phyloP scores from a whole-genome alignment of 2,888 invertebrate genomes.

The Nomada fucata region DNA sequence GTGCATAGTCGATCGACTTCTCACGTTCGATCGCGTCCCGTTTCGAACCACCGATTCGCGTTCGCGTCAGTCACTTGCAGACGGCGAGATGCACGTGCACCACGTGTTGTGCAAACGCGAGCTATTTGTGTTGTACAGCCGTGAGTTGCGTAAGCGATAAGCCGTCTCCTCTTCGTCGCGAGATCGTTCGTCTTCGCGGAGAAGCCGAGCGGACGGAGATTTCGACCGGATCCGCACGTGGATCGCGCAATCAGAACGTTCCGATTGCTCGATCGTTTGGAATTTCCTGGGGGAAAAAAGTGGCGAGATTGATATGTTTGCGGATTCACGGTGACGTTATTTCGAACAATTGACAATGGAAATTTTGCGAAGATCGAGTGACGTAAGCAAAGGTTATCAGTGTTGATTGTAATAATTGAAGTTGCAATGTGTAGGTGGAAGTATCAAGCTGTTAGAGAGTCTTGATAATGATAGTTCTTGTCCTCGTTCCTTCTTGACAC shows the following conservation, averaged over 20 bases:
- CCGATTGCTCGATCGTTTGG: too few species aligned
- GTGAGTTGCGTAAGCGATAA: conserved; percentile 61
- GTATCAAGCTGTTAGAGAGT: too few species aligned
- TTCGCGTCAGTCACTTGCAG: conserved; percentile 54
- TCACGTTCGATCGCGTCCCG: conserved; percentile 25
- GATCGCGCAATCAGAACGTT: neutral
- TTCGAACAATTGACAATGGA: too few species aligned
- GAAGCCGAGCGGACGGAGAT: conserved; percentile 21
- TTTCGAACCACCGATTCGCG: conserved; percentile 56
- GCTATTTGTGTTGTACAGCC: conserved; percentile 48
- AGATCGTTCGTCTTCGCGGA: conserved; percentile 11
- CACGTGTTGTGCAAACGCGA: conserved; percentile 54
- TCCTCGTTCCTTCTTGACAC: too few species aligned
- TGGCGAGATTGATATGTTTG: too few species aligned
- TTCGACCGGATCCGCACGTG: neutral
- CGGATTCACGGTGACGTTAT: too few species aligned
- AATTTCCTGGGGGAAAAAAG: neutral
- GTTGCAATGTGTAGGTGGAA: too few species aligned
- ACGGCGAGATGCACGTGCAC: conserved; percentile 37
- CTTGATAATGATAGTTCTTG: too few species aligned
- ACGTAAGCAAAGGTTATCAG: too few species aligned
- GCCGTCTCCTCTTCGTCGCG: neutral
- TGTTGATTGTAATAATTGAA: too few species aligned
- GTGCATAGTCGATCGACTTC: conserved; percentile 24
- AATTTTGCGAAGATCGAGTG: too few species aligned